Base-by-base conservation (phyloP, 2,888 invertebrate genomes). In the Ischnura elegans region DNA sequence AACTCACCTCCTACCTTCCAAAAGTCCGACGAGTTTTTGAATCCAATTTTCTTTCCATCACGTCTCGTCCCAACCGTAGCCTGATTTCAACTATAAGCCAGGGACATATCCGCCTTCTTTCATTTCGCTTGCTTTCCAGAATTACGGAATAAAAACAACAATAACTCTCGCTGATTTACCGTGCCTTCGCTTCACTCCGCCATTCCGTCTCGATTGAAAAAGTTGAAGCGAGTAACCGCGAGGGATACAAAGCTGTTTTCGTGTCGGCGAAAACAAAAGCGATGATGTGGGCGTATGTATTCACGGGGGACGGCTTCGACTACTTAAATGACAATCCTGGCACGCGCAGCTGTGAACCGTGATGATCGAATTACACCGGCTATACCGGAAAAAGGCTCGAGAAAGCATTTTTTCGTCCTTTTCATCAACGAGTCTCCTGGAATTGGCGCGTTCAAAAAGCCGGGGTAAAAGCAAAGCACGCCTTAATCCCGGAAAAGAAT, bases 271-370 rank as follows among this genome's bases (percentile, higher is more conserved):
- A 51, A 51, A 51, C 51, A 51, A 51, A 51, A 51, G 51, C 51
- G 13, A 2, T 19, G 51, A 51, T 19, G 51, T 19, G 51, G 19
- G 51, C 51, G 16, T 2, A 19, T 51, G 2, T 13, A 47, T 61
- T 25, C 61, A n/a, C 61, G 61, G 21, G 51, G n/a, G n/a, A 51
- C 8, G 61, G n/a, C 61, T 8, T 10, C 61, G 61, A 19, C 13
- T 51, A 51, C n/a, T 61, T n/a, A 10, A 61, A 61, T 61, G 25
- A n/a, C 61, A 61, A 4, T n/a, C 2, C 51, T 25, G 61, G 61
- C 61, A 61, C n/a, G 51, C 51, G 61, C 61, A 61, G 61, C 61
- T 61, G 61, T 10, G 61, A 61, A n/a, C 61, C n/a, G n/a, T 61
- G n/a, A 61, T 61, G 61, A 61, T n/a, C n/a, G 61, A n/a, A 61